phyloP scores from a whole-genome alignment of 2,797 vertebrate species.

The Saxicola maurus region DNA sequence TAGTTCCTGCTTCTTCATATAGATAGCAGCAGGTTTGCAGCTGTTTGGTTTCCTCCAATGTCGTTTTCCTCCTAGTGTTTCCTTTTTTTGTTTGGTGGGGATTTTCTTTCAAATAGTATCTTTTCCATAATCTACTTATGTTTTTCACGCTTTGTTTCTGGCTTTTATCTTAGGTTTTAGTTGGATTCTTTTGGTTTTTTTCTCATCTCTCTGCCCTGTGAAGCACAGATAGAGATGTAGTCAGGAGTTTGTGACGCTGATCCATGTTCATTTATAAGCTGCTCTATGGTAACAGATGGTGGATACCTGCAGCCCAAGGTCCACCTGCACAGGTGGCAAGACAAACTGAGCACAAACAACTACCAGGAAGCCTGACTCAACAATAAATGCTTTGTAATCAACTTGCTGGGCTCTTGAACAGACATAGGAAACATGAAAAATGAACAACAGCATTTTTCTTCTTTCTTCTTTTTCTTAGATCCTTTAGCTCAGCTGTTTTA shows the following conservation, averaged over 20 bases:
- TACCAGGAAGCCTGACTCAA: not conserved
- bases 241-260: not conserved
- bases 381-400: not conserved
- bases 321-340: not conserved
- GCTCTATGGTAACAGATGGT: not conserved
- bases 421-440: not conserved
- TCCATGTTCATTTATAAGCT: not conserved
- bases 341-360: not conserved
- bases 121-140: fast-evolving
- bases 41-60: not conserved
- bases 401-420: not conserved
- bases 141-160: not conserved
- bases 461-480: not conserved
- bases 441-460: not conserved
- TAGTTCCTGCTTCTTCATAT: not conserved
- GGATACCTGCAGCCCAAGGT: not conserved
- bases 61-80: not conserved
- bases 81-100: not conserved
- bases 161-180: not conserved
- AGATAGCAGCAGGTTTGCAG: not conserved
- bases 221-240: not conserved
- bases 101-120: not conserved
- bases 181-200: not conserved
- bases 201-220: not conserved
- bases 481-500: not conserved